Evolutionary conservation across 2,888 invertebrate species (phyloP).

Genomic region (Brenthis daphne): DNA sequence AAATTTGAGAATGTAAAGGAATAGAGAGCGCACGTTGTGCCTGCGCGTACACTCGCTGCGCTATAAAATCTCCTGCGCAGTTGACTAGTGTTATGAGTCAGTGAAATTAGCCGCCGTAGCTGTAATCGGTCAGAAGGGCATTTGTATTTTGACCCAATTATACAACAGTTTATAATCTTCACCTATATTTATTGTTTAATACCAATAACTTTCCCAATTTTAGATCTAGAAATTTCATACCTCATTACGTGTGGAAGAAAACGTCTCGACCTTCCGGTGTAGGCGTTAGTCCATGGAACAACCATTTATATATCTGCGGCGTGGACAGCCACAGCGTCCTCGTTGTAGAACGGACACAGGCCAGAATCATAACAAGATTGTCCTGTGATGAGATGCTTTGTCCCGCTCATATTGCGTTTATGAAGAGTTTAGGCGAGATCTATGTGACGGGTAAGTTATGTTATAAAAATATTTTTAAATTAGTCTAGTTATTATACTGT

Average conservation of each 20-base stretch:
- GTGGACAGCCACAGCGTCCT: conserved; percentile 85
- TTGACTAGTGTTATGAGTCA: no score
- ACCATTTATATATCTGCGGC: conserved; percentile 84
- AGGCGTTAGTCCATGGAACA: conserved; percentile 84
- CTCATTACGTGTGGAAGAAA: conserved; percentile 81
- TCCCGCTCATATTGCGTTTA: conserved; percentile 84
- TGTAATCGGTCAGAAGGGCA: no score
- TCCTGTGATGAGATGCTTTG: conserved; percentile 82
- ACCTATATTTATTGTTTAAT: no score
- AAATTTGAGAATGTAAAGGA: no score
- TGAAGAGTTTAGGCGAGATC: conserved; percentile 79
- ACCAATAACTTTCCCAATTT: conserved; percentile 6
- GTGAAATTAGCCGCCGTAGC: no score
- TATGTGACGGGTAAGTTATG: conserved; percentile 79
- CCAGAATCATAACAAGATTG: conserved; percentile 78
- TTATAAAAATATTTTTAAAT: background rate
- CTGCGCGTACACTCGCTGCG: no score
- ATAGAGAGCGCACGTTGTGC: no score
- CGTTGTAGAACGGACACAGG: conserved; percentile 72
- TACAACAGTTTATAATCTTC: no score
- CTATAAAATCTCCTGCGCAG: no score
- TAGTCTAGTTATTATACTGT: background rate
- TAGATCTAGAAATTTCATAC: conserved; percentile 78
- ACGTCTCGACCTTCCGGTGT: conserved; percentile 86
- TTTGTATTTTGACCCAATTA: no score